These are phyloP conservation scores for Ictidomys tridecemlineatus DNA, from an alignment of 2,113 vertebrate species.

Conservation along the genomic window DNA sequence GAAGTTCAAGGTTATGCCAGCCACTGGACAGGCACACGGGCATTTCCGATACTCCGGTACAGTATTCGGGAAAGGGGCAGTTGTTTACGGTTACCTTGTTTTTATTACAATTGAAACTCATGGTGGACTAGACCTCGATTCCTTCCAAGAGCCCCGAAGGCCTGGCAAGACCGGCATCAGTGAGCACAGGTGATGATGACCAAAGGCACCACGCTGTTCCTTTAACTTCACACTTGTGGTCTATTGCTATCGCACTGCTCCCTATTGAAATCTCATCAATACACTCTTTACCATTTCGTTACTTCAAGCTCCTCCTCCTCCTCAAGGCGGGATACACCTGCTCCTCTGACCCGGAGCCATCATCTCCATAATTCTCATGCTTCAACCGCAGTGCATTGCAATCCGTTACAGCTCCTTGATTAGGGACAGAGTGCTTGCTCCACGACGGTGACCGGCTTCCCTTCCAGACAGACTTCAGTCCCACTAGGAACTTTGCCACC, in stretches of 20 bases:
- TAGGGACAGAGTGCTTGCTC: not conserved
- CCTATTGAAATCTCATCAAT: constrained; percentile 2
- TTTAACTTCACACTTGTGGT: not conserved
- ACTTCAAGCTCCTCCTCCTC: not conserved
- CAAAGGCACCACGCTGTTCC: not conserved
- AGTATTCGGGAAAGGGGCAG: accelerated
- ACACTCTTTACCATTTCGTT: not conserved
- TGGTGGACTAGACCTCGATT: not conserved
- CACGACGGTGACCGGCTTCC: not conserved
- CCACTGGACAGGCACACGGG: not conserved
- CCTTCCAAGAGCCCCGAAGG: not conserved
- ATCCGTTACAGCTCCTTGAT: not conserved
- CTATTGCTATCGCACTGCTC: constrained; percentile 14
- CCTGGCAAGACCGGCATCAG: not conserved
- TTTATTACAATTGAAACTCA: not conserved
- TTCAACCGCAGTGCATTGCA: not conserved
- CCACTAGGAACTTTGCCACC: not conserved
- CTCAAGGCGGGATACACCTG: not conserved
- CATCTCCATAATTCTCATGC: not conserved
- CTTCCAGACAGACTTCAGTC: not conserved
- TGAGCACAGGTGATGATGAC: not conserved
- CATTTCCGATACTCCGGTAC: not conserved
- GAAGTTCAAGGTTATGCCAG: not conserved
- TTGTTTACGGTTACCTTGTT: not conserved
- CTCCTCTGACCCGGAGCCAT: not conserved